phyloP scores from a whole-genome alignment of 2,888 invertebrate genomes.

The Lepidocyrtinus sp. region DNA sequence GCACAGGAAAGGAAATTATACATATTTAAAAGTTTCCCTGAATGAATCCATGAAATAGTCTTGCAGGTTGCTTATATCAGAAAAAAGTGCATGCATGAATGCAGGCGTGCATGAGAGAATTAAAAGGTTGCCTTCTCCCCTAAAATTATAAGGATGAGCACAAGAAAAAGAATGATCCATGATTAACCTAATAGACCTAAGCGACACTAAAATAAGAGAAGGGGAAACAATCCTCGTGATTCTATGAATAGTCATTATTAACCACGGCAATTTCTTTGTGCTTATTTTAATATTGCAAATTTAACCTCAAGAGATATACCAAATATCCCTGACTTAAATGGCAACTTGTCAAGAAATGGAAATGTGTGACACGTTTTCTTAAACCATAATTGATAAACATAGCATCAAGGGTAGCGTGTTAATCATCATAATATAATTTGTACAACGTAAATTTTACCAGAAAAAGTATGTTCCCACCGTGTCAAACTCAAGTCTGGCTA shows the following conservation, averaged over 20 bases:
- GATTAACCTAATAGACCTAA: background rate
- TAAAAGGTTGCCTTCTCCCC: slow-evolving; percentile 16
- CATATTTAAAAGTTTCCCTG: slow-evolving; percentile 18
- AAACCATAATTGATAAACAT: background rate
- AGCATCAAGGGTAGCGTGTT: background rate
- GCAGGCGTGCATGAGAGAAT: slow-evolving; percentile 19
- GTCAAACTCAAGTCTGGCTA: background rate
- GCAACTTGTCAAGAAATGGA: no score
- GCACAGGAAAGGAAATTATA: slow-evolving; percentile 10
- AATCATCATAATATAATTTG: background rate
- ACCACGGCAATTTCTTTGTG: no score
- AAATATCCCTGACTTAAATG: no score
- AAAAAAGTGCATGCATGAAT: background rate
- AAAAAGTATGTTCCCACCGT: background rate
- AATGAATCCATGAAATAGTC: background rate
- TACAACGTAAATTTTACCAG: no score
- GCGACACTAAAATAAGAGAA: background rate
- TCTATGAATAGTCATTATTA: no score
- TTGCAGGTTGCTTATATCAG: no score
- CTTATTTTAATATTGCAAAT: no score
- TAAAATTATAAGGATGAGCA: background rate
- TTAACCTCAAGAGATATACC: no score
- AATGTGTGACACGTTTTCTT: no score
- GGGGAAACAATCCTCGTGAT: no score
- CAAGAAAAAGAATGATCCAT: slow-evolving; percentile 12